Conservation (phyloP, 2,888 invertebrate species). For the Spialia ferax region DNA sequence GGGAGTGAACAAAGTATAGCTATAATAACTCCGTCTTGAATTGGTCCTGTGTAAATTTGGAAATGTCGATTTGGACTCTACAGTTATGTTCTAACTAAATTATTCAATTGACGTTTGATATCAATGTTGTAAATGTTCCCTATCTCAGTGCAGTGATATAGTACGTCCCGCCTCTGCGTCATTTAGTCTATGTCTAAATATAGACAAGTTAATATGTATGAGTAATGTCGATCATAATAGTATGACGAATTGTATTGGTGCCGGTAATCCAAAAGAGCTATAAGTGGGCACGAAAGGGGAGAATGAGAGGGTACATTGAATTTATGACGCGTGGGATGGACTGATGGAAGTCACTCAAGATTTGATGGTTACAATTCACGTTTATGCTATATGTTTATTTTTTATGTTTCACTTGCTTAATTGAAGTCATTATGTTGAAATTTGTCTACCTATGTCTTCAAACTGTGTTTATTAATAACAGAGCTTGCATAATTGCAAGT, state of each 20-base stretch:
- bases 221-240: constrained; percentile 67
- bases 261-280: constrained; percentile 59
- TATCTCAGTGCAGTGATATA: too few relatives aligned
- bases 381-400: too few relatives aligned
- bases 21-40: too few relatives aligned
- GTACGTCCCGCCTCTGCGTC: constrained; percentile 35
- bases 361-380: not conserved
- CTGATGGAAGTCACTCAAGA: constrained; percentile 14
- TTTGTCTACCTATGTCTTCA: not conserved
- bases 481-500: too few relatives aligned
- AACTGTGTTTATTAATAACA: too few relatives aligned
- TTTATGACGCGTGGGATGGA: constrained; percentile 20
- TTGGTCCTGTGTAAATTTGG: too few relatives aligned
- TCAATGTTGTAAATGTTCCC: too few relatives aligned
- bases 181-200: constrained; percentile 56
- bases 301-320: not conserved
- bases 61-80: too few relatives aligned
- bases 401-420: not conserved
- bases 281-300: constrained; percentile 51
- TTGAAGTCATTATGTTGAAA: not conserved
- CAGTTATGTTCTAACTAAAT: too few relatives aligned
- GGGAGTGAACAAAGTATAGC: too few relatives aligned
- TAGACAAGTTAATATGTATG: constrained; percentile 61
- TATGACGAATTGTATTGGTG: constrained; percentile 73
- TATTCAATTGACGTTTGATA: too few relatives aligned